Conservation (phyloP, 1,140 invertebrate genomes). For the Drosophila truncata region DNA sequence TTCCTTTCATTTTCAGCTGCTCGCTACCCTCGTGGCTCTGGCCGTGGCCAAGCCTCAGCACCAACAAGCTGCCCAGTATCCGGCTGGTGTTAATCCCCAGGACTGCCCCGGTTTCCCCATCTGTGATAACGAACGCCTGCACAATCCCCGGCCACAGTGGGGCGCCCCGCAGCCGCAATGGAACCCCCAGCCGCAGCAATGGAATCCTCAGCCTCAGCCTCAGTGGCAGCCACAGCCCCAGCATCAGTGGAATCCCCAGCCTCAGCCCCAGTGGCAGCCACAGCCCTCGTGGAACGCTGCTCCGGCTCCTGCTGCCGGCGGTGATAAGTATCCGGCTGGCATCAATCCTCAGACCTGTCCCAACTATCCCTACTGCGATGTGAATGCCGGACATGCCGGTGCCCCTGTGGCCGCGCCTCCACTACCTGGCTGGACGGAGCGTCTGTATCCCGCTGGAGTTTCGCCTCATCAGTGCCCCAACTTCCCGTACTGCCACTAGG, state of each 20-base stretch:
- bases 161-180: conserved; percentile 68
- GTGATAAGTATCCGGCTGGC: conserved; percentile 85
- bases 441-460: conserved; percentile 85
- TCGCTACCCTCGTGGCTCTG: conserved; percentile 69
- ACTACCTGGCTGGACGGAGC: conserved; percentile 83
- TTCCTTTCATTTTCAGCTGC: conserved; percentile 41
- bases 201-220: conserved; percentile 59
- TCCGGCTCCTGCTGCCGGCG: conserved; percentile 63
- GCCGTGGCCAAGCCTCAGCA: conserved; percentile 81
- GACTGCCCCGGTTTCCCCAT: conserved; percentile 85
- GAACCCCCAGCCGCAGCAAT: conserved; percentile 72
- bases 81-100: conserved; percentile 84
- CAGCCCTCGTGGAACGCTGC: conserved; percentile 75
- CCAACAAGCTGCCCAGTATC: conserved; percentile 78
- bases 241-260: conserved; percentile 53
- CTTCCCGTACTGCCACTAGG: conserved; percentile 85
- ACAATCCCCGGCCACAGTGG: conserved; percentile 75
- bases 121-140: conserved; percentile 85
- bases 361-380: conserved; percentile 85
- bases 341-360: conserved; percentile 85
- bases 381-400: conserved; percentile 69
- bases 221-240: conserved; percentile 64
- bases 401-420: conserved; percentile 71
- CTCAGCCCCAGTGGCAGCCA: conserved; percentile 64
- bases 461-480: conserved; percentile 85